phyloP scores from a whole-genome alignment of 2,888 invertebrate genomes.

The Pediacus dermestoides region DNA sequence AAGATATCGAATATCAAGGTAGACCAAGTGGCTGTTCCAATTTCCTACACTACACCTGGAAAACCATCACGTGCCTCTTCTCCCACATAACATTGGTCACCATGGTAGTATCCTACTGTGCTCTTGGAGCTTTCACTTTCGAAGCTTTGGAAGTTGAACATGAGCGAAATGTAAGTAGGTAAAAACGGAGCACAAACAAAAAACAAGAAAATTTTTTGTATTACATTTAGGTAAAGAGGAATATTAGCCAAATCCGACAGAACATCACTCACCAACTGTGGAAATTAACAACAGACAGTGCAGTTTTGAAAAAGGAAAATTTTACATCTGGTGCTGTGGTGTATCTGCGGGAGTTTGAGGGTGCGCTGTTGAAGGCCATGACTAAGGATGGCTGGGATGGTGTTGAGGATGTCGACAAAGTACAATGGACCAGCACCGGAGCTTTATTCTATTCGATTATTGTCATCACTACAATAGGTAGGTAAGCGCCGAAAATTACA shows the following conservation, averaged over 20 bases:
- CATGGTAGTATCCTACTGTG: conserved; percentile 84
- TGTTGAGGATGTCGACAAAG: conserved; percentile 53
- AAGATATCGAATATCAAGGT: conserved; percentile 32
- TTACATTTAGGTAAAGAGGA: conserved; percentile 65
- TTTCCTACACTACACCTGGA: conserved; percentile 70
- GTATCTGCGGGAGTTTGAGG: conserved; percentile 61
- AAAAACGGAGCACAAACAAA: conserved; percentile 1
- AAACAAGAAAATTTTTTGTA: neutral
- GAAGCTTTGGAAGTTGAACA: conserved; percentile 71
- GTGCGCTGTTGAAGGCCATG: conserved; percentile 74
- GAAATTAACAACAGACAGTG: conserved; percentile 62
- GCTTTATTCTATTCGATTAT: conserved; percentile 93
- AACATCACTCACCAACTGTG: conserved; percentile 78
- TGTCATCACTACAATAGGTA: conserved; percentile 94
- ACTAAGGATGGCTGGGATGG: conserved; percentile 90
- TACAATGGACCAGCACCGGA: conserved; percentile 84
- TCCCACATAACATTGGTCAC: conserved; percentile 85
- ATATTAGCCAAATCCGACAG: conserved; percentile 66
- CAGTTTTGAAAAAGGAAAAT: conserved; percentile 68
- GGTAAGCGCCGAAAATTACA: too few species aligned
- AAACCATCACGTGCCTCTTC: conserved; percentile 79
- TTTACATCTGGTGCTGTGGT: conserved; percentile 73
- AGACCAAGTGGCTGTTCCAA: conserved; percentile 51
- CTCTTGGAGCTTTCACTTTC: conserved; percentile 83
- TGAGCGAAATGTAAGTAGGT: conserved; percentile 63